Evolutionary conservation across 2,797 vertebrate genomes (phyloP).

Genomic region (Scarus forsteni): DNA sequence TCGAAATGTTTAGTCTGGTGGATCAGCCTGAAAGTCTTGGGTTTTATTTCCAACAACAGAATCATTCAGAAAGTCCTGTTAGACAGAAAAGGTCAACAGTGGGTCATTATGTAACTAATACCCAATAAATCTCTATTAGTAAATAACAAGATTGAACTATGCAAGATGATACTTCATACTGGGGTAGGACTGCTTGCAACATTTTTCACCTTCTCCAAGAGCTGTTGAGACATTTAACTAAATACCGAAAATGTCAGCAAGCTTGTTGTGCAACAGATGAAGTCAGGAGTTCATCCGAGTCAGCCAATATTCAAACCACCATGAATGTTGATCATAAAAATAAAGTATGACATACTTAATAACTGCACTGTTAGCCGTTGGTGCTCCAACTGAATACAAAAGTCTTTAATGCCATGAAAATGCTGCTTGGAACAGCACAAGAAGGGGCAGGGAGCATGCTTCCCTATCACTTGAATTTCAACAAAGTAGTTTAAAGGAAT

Average conservation of each 20-base stretch:
- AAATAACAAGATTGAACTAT: background rate
- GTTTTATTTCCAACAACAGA: slow-evolving; percentile 16
- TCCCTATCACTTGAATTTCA: too few species aligned
- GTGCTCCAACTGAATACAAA: too few species aligned
- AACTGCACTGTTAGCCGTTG: too few species aligned
- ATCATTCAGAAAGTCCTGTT: slow-evolving; percentile 11
- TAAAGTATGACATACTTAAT: too few species aligned
- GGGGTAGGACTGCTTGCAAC: background rate
- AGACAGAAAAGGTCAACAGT: background rate
- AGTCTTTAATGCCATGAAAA: too few species aligned
- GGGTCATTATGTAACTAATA: background rate
- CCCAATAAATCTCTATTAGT: background rate
- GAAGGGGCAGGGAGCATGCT: too few species aligned
- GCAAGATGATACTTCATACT: background rate
- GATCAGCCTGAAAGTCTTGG: slow-evolving; percentile 9
- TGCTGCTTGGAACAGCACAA: too few species aligned
- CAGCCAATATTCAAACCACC: too few species aligned
- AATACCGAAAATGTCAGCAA: background rate
- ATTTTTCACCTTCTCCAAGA: background rate
- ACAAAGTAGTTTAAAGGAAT: too few species aligned
- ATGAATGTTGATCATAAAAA: too few species aligned
- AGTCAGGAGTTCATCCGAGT: too few species aligned
- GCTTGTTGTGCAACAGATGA: background rate
- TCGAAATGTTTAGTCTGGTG: slow-evolving; percentile 22
- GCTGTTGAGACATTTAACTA: background rate